phyloP scores from a whole-genome alignment of 2,797 vertebrate genomes.

The Tadarida brasiliensis region DNA sequence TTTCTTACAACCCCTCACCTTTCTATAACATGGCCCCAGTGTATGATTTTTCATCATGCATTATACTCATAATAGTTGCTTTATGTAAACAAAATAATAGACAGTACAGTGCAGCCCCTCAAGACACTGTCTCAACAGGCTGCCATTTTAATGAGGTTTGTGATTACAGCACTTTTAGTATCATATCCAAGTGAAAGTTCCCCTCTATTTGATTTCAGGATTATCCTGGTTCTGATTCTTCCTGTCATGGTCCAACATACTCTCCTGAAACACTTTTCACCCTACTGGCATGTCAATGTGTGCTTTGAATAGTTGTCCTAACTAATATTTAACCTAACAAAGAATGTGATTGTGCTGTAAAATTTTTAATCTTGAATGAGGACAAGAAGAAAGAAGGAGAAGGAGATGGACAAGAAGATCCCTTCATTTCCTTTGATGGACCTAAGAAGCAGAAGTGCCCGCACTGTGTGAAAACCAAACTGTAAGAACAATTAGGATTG shows the following conservation, averaged over 20 bases:
- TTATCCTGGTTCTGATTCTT: slow-evolving; percentile 36
- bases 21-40: slow-evolving; percentile 19
- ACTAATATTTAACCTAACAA: slow-evolving; percentile 58
- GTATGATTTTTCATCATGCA: slow-evolving; percentile 54
- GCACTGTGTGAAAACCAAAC: slow-evolving; percentile 58
- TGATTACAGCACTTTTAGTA: slow-evolving; percentile 60
- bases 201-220: slow-evolving; percentile 28
- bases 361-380: slow-evolving; percentile 65
- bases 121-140: slow-evolving; percentile 54
- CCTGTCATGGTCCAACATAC: not conserved
- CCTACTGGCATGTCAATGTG: slow-evolving; percentile 1
- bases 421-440: slow-evolving; percentile 53
- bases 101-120: slow-evolving; percentile 28
- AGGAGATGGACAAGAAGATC: slow-evolving; percentile 31
- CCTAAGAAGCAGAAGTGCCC: slow-evolving; percentile 56
- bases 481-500: slow-evolving; percentile 55
- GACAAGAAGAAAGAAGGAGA: slow-evolving; percentile 19
- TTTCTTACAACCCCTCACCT: slow-evolving; percentile 39
- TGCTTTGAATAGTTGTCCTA: slow-evolving; percentile 60
- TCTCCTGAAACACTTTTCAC: slow-evolving; percentile 60
- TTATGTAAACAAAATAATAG: slow-evolving; percentile 74
- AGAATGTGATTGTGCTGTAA: slow-evolving; percentile 59
- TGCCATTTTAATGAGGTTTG: slow-evolving; percentile 64
- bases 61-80: slow-evolving; percentile 38
- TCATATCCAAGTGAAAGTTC: slow-evolving; percentile 26